phyloP scores from a whole-genome alignment of 2,797 vertebrate species.

The Pelobates cultripes region DNA sequence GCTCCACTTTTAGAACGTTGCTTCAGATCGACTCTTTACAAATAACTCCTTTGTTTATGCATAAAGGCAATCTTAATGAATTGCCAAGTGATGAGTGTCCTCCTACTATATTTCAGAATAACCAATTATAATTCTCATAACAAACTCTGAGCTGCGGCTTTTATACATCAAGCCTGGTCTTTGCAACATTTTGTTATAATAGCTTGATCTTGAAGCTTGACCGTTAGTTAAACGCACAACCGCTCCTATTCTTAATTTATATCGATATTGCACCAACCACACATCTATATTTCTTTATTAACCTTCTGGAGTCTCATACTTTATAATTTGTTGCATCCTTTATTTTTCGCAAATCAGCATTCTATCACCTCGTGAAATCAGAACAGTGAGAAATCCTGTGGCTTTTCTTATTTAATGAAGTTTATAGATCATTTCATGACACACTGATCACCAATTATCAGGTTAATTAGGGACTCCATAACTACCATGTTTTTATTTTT shows the following conservation, averaged over 20 bases:
- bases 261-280: neutral
- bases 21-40: too few species aligned
- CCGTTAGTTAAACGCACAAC: neutral
- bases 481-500: neutral
- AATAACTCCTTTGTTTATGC: too few species aligned
- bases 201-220: too few species aligned
- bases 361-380: neutral
- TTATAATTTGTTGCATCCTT: neutral
- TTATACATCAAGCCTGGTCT: too few species aligned
- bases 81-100: neutral
- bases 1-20: too few species aligned
- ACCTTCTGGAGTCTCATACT: neutral
- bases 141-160: neutral
- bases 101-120: neutral
- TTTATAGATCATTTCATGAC: neutral
- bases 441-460: neutral
- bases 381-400: neutral
- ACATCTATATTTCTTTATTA: neutral
- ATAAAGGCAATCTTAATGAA: neutral
- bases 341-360: neutral
- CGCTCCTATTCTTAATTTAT: neutral
- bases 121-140: neutral
- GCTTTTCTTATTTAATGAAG: neutral
- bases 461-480: neutral
- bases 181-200: too few species aligned